phyloP scores from a whole-genome alignment of 2,888 invertebrate species.

The Microctonus hyperodae region DNA sequence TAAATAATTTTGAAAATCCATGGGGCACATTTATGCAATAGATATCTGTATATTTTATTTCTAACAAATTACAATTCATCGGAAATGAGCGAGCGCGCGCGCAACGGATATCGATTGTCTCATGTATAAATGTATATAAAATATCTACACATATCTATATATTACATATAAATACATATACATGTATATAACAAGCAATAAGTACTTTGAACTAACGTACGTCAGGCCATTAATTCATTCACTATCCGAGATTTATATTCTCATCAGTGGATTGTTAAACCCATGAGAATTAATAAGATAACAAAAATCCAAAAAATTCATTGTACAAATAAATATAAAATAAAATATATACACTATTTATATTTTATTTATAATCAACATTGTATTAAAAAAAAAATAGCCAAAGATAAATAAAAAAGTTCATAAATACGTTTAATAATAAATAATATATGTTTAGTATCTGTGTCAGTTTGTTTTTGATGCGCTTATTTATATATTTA shows the following conservation, averaged over 20 bases:
- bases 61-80: slow-evolving; percentile 30
- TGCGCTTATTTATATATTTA: no score
- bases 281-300: neutral
- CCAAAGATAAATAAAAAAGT: no score
- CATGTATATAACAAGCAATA: neutral
- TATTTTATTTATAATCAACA: neutral
- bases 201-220: slow-evolving; percentile 28
- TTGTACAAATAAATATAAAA: neutral
- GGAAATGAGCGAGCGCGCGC: slow-evolving; percentile 24
- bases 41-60: neutral
- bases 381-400: no score
- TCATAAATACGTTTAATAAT: no score
- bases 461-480: no score
- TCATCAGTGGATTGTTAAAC: neutral
- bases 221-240: slow-evolving; percentile 25
- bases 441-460: no score
- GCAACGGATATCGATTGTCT: slow-evolving; percentile 31
- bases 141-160: no score
- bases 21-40: no score
- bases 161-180: neutral
- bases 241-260: slow-evolving; percentile 4
- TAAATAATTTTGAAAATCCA: no score
- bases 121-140: neutral
- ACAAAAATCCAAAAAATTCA: slow-evolving; percentile 2
- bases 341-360: neutral